A percentile compares a stretch with the other conserved stretches of the same genome.
These are phyloP conservation scores for Lamproptera curius DNA, from an alignment of 2,888 invertebrate species.

Conservation along the genomic window DNA sequence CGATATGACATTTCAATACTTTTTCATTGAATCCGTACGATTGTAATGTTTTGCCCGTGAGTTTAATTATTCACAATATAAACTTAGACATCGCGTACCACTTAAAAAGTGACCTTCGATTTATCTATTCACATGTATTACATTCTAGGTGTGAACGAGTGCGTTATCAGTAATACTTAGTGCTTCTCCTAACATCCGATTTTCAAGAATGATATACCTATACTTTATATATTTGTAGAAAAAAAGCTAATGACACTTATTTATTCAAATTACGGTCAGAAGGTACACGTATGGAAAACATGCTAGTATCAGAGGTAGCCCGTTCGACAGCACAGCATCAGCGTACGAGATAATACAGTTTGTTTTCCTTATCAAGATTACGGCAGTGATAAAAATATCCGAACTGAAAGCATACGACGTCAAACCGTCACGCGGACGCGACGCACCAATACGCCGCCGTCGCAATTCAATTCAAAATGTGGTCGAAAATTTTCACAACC, in stretches of 20 bases:
- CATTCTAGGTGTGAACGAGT: neutral
- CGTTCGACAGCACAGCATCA: constrained; percentile 29
- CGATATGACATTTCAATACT: no score
- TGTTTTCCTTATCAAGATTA: constrained; percentile 73
- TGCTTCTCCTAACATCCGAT: no score
- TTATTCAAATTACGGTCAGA: no score
- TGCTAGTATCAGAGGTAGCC: constrained; percentile 27
- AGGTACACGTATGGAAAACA: constrained; percentile 7
- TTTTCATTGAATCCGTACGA: no score
- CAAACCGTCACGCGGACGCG: constrained; percentile 43
- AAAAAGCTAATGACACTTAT: no score
- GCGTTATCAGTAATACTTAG: neutral
- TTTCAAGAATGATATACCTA: no score
- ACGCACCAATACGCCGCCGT: constrained; percentile 20
- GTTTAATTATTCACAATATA: neutral
- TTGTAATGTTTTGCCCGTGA: neutral
- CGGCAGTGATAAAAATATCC: constrained; percentile 65
- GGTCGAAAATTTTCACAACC: constrained; percentile 65
- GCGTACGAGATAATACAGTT: constrained; percentile 57
- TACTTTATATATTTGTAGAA: neutral
- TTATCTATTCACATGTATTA: neutral
- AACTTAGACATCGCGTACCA: neutral
- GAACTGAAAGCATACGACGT: constrained; percentile 46
- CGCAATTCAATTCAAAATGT: constrained; percentile 49
- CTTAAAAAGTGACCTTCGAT: neutral